Evolutionary conservation across 2,888 invertebrate species (phyloP).

Genomic region (Scaptomyza tumidula): DNA sequence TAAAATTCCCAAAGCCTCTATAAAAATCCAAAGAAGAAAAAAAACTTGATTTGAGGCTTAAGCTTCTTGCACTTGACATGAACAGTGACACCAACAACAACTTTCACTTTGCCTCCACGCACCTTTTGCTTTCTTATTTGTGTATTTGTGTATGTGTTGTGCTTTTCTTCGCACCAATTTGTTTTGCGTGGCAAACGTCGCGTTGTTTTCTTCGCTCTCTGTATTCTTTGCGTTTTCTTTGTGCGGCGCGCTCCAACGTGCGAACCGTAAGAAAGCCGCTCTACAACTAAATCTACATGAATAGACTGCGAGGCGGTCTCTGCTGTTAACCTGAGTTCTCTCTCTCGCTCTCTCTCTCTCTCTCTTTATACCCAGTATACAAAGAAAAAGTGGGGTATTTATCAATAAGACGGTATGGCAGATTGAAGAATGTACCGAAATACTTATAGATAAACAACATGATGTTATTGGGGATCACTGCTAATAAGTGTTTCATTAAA

Average conservation of each 20-base stretch:
- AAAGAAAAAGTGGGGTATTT: background rate
- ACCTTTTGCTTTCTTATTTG: slow-evolving; percentile 50
- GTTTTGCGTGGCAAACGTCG: slow-evolving; percentile 62
- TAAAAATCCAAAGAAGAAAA: slow-evolving; percentile 22
- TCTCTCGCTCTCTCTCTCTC: slow-evolving; percentile 51
- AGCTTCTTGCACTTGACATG: slow-evolving; percentile 42
- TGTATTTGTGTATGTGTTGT: slow-evolving; percentile 15
- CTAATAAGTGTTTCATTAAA: no score
- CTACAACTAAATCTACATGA: slow-evolving; percentile 73
- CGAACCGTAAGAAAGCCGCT: slow-evolving; percentile 71
- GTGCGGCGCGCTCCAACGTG: slow-evolving; percentile 33
- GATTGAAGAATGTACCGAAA: background rate
- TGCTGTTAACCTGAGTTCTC: slow-evolving; percentile 31
- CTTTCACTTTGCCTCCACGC: slow-evolving; percentile 60
- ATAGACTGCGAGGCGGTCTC: slow-evolving; percentile 36
- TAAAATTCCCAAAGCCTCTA: slow-evolving; percentile 37
- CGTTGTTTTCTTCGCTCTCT: slow-evolving; percentile 33
- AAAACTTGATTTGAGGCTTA: slow-evolving; percentile 36
- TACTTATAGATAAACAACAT: background rate
- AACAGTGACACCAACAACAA: slow-evolving; percentile 25
- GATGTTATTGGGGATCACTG: no score
- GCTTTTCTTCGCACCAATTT: slow-evolving; percentile 65
- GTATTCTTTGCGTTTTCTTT: slow-evolving; percentile 32
- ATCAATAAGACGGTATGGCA: background rate
- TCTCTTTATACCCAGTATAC: slow-evolving; percentile 34